Evolutionary conservation across 1,140 invertebrate species (phyloP), one percentile per base, ranked within the genome.

Genomic region (Acromyrmex heyeri): DNA sequence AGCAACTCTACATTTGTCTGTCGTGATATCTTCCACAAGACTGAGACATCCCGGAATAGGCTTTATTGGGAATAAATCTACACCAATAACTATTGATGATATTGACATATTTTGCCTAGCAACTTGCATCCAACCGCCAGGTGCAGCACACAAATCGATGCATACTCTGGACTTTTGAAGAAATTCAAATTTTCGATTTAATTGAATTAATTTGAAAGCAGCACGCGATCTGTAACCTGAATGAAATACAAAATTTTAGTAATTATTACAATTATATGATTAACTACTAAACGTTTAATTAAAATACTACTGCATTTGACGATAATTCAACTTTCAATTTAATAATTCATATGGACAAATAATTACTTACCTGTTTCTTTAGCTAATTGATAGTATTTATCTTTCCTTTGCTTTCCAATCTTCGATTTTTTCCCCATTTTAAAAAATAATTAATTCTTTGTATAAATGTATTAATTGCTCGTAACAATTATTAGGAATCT

Each of bases 51-150:
- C 99, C 0, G 97, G 97, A 78, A 99, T 97, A 3, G 98, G 96
- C 93, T 98, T 99, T 72, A 99, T 99, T 0, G 99, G 98, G 89
- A 97, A 99, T 90, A 99, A 96, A 97, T 99, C 99, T 34, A 99
- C 97, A 87, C 99, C 98, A 76, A 99, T 96, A 6, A 99, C 98
- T 61, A 99, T 96, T 93, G 98, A 99, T 0, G 99, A 99, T 0
- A 99, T 96, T 0, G 99, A 99, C 98, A 99, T 99, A 94, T 99
- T 99, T 94, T 99, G 97, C 92, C 98, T 97, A 61, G 99, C 99
- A n/a, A 99, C 99, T 96, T 99, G 99, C 97, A 99, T 98, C 99
- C 99, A 99, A 92, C 99, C 99, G 94, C 99, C 99, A 8, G 99
- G 99, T 8, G 99, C 99, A 24, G 99, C 99, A 96, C 99, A 99